Evolutionary conservation across 2,888 invertebrate species (phyloP).

Genomic region (Pyrrhosoma nymphula): DNA sequence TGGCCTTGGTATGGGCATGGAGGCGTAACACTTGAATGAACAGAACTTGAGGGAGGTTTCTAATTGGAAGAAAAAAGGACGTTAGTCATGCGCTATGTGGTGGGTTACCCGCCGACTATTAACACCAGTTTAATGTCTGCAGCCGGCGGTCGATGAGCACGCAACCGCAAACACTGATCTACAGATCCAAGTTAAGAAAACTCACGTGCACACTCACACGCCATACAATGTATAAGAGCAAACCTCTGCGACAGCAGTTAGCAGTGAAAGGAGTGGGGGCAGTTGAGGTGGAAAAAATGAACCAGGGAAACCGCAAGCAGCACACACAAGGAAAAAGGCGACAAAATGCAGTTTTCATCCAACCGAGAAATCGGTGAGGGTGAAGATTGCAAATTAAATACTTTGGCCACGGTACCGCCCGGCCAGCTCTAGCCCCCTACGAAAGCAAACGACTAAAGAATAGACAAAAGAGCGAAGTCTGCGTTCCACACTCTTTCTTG

Average conservation of each 20-base stretch:
- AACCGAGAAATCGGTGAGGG: not conserved
- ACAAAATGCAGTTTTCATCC: not conserved
- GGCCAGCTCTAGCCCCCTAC: not conserved
- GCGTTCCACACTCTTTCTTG: not conserved
- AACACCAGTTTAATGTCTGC: not conserved
- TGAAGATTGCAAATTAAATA: not conserved
- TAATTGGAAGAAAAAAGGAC: not conserved
- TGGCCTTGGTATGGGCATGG: not conserved
- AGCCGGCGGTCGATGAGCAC: not conserved
- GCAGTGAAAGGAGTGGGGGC: not conserved
- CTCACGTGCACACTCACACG: not conserved
- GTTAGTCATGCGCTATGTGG: slow-evolving; percentile 21
- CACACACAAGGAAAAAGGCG: not conserved
- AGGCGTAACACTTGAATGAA: not conserved
- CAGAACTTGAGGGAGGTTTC: not conserved
- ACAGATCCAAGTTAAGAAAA: not conserved
- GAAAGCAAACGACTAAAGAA: not conserved
- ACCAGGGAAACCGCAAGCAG: slow-evolving; percentile 39
- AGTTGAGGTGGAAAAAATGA: not conserved
- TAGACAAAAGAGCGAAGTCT: not conserved
- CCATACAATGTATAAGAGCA: not conserved
- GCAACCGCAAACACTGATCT: not conserved
- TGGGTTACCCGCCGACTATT: slow-evolving; percentile 1
- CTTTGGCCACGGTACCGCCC: not conserved
- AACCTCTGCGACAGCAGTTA: not conserved